phyloP scores from a whole-genome alignment of 2,888 invertebrate genomes.

The Caenorhabditis zanzibari region DNA sequence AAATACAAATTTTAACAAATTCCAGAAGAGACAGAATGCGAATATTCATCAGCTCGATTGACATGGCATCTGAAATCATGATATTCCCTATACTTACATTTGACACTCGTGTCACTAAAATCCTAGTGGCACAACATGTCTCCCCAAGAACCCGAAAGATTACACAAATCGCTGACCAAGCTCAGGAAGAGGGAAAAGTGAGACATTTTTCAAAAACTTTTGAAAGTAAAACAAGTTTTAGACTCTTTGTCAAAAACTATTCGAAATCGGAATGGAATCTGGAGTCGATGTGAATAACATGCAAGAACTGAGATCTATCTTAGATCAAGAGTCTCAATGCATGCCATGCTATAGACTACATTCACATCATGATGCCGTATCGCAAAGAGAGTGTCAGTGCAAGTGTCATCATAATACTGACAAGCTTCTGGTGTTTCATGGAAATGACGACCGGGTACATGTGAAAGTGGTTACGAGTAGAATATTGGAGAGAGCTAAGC shows the following conservation, averaged over 20 bases:
- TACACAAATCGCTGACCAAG: constrained; percentile 67
- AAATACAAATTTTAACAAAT: neutral
- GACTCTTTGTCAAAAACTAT: constrained; percentile 27
- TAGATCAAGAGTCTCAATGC: constrained; percentile 42
- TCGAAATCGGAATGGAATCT: constrained; percentile 27
- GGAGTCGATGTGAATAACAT: constrained; percentile 37
- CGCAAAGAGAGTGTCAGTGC: constrained; percentile 6
- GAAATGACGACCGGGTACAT: constrained; percentile 19
- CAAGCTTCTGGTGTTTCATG: constrained; percentile 45
- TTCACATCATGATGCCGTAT: constrained; percentile 41
- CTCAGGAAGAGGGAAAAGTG: constrained; percentile 63
- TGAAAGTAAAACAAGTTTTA: neutral
- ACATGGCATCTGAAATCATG: constrained; percentile 25
- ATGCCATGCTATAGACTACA: constrained; percentile 46
- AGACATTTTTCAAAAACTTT: neutral
- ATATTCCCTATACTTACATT: constrained; percentile 44
- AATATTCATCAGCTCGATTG: constrained; percentile 28
- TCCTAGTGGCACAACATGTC: constrained; percentile 48
- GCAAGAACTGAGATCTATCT: constrained; percentile 12
- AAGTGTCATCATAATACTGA: constrained; percentile 45
- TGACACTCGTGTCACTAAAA: constrained; percentile 10
- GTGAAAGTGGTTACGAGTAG: constrained; percentile 28
- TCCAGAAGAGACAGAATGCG: constrained; percentile 36
- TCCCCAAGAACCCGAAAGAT: constrained; percentile 66
- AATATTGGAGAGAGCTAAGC: constrained; percentile 23